phyloP scores from a whole-genome alignment of 37 sponge, comb jelly and placozoan genomes.

The Tethya wilhelma region DNA sequence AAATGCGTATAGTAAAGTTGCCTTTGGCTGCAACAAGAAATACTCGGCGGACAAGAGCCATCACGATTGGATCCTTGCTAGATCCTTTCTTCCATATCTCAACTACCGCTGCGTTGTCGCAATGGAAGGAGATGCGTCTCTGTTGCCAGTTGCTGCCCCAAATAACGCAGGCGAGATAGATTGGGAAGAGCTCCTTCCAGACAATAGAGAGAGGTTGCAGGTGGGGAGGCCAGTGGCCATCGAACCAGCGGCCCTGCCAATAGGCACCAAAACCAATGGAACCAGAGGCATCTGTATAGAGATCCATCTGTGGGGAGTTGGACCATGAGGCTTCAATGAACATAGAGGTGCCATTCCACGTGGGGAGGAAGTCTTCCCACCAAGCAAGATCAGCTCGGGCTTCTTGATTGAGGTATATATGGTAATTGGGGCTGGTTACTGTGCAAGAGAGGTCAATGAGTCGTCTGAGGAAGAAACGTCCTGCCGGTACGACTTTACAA shows the following conservation, averaged over 20 bases:
- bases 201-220: slow-evolving; percentile 16
- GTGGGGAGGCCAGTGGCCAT: background rate
- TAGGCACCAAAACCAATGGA: slow-evolving; percentile 19
- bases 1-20: slow-evolving; percentile 13
- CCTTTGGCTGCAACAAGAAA: slow-evolving; percentile 9
- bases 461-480: slow-evolving; percentile 23
- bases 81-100: background rate
- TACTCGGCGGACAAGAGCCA: slow-evolving; percentile 11
- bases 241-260: slow-evolving; percentile 20
- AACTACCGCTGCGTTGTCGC: slow-evolving; percentile 43
- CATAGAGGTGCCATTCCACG: slow-evolving; percentile 18
- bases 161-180: slow-evolving; percentile 9
- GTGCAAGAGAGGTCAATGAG: slow-evolving; percentile 29
- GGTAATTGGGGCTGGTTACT: slow-evolving; percentile 7
- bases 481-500: slow-evolving; percentile 30
- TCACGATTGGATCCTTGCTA: slow-evolving; percentile 20
- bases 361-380: slow-evolving; percentile 15
- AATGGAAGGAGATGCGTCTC: slow-evolving; percentile 15
- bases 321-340: slow-evolving; percentile 2
- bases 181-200: slow-evolving; percentile 43
- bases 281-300: slow-evolving; percentile 41
- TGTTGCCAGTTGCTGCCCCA: slow-evolving; percentile 30
- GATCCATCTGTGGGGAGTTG: background rate
- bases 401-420: slow-evolving; percentile 7
- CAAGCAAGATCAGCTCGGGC: slow-evolving; percentile 20